Conservation (phyloP, 2,888 invertebrate species). For the Patella caerulea region DNA sequence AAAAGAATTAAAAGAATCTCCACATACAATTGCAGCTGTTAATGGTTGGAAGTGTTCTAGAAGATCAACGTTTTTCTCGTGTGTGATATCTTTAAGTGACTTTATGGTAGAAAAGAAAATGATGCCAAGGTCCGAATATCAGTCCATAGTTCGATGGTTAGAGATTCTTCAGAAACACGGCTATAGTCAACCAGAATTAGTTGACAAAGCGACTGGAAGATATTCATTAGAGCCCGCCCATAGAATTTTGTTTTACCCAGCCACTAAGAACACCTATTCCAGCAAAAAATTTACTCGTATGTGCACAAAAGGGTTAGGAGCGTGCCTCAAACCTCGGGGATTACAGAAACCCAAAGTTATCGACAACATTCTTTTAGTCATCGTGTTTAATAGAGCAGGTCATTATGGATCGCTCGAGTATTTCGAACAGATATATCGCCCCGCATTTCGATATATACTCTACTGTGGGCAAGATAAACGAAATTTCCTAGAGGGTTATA, state of each 20-base stretch:
- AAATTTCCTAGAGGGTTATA: not conserved
- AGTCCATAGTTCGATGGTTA: slow-evolving; percentile 1
- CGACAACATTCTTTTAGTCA: not conserved
- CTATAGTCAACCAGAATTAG: not conserved
- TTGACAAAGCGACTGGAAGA: not conserved
- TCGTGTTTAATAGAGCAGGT: slow-evolving; percentile 1
- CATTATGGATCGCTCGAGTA: slow-evolving; percentile 6
- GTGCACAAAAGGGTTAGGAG: too few relatives aligned
- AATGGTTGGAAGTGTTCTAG: not conserved
- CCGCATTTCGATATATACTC: not conserved
- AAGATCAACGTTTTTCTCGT: slow-evolving; percentile 4
- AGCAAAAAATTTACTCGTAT: too few relatives aligned
- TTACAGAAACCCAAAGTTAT: too few relatives aligned
- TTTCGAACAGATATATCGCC: not conserved
- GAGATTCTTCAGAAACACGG: not conserved
- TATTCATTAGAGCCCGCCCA: not conserved
- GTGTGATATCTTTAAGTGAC: slow-evolving; percentile 9
- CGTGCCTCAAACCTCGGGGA: too few relatives aligned
- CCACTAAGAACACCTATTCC: too few relatives aligned
- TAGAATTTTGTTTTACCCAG: too few relatives aligned
- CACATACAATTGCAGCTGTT: not conserved
- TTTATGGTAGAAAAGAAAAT: not conserved
- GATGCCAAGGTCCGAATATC: not conserved
- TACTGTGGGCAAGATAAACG: slow-evolving; percentile 8
- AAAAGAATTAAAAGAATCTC: not conserved